Percentiles rank a stretch among this genome's conserved stretches.
phyloP scores from a whole-genome alignment of 2,797 vertebrate species.

The Acipenser transmontanus region DNA sequence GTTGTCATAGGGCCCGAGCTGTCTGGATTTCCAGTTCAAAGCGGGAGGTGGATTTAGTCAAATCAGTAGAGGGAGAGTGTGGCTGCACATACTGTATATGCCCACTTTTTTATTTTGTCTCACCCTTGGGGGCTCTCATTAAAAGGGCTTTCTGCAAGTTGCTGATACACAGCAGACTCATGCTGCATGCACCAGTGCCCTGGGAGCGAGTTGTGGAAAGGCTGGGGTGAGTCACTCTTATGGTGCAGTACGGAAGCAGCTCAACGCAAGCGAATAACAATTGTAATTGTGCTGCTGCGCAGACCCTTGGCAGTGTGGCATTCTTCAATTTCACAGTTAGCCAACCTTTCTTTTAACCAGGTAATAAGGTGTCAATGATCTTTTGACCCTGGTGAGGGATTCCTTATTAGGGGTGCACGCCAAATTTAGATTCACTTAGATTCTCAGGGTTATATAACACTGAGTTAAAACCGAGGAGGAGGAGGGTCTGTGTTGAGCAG shows the following conservation, averaged over 20 bases:
- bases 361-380: too few species aligned
- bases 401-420: too few species aligned
- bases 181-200: conserved; percentile 1
- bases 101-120: not conserved
- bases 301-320: too few species aligned
- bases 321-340: too few species aligned
- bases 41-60: not conserved
- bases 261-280: conserved; percentile 3
- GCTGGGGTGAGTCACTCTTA: conserved; percentile 12
- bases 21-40: not conserved
- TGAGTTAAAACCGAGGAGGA: too few species aligned
- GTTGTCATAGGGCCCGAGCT: not conserved
- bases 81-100: not conserved
- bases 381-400: too few species aligned
- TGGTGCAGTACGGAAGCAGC: conserved; percentile 11
- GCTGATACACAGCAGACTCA: not conserved
- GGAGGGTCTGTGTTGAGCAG: too few species aligned
- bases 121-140: conserved; percentile 13
- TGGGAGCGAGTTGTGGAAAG: conserved; percentile 11
- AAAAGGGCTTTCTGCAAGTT: not conserved
- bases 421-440: too few species aligned
- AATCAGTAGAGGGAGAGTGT: conserved; percentile 1
- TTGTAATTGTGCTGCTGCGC: too few species aligned
- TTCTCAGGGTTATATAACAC: too few species aligned
- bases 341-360: too few species aligned